These are phyloP conservation scores for Penaeus indicus DNA, from an alignment of 1,140 invertebrate species.

Conservation along the genomic window DNA sequence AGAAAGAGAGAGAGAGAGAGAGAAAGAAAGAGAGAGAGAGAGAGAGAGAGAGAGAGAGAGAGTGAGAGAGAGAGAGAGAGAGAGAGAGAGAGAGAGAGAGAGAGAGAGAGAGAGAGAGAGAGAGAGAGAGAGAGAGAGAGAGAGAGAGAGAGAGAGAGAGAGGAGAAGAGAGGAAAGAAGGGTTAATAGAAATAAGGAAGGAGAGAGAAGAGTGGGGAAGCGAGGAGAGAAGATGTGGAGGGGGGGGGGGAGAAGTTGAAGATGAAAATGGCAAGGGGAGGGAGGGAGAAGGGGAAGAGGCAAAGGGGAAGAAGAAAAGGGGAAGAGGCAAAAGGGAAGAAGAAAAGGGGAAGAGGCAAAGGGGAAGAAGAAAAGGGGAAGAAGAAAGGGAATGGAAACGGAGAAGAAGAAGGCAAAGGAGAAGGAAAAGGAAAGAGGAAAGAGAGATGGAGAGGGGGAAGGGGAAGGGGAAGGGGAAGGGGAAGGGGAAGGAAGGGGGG, in stretches of 20 bases:
- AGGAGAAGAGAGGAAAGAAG: not conserved
- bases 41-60: not conserved
- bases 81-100: not conserved
- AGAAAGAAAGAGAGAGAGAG: not conserved
- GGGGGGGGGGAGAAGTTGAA: not conserved
- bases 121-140: not conserved
- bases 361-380: too few relatives aligned
- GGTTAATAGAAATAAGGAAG: too few relatives aligned
- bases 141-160: not conserved
- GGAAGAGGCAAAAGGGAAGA: too few relatives aligned
- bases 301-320: not conserved
- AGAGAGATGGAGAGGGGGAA: too few relatives aligned
- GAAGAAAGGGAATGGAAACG: too few relatives aligned
- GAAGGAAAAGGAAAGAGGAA: too few relatives aligned
- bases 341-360: too few relatives aligned
- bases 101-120: slow-evolving; percentile 9
- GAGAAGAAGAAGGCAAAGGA: too few relatives aligned
- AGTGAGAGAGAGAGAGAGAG: not conserved
- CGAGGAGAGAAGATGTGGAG: not conserved
- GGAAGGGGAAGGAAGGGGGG: too few relatives aligned
- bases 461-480: too few relatives aligned
- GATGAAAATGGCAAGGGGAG: not conserved
- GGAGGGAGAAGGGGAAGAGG: not conserved
- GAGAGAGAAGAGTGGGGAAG: too few relatives aligned
- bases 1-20: not conserved